Percentiles rank a stretch among this genome's conserved stretches.
These are phyloP conservation scores for Argentina silus DNA, from an alignment of 2,797 vertebrate species.

Conservation along the genomic window DNA sequence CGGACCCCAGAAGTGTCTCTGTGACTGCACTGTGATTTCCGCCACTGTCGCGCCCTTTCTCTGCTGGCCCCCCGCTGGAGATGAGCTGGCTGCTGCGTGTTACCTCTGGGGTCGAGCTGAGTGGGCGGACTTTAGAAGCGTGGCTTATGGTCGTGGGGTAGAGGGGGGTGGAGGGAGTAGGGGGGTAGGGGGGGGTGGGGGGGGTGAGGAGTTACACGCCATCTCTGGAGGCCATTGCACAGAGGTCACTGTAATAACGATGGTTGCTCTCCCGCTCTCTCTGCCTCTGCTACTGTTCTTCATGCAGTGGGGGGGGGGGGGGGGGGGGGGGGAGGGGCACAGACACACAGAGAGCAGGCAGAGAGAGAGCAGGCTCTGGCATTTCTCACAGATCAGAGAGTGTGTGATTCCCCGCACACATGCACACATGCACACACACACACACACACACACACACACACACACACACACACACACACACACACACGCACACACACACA, in stretches of 20 bases:
- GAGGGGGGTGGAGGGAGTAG: constrained; percentile 12
- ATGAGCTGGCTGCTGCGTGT: constrained; percentile 22
- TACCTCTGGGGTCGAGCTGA: constrained; percentile 24
- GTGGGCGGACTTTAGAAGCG: constrained; percentile 22
- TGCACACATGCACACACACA: neutral
- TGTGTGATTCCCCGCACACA: constrained; percentile 24
- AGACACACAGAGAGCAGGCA: constrained; percentile 4
- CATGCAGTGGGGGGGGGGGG: too few relatives aligned
- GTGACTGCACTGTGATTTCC: constrained; percentile 8
- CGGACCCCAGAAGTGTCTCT: constrained; percentile 7
- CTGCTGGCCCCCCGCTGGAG: constrained; percentile 12
- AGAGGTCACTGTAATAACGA: constrained; percentile 32
- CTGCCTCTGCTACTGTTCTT: neutral
- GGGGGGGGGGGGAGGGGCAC: too few relatives aligned
- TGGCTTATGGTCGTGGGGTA: constrained; percentile 11
- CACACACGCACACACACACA: neutral
- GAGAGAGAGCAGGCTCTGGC: constrained; percentile 30
- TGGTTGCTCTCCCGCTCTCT: constrained; percentile 24
- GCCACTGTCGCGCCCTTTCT: neutral
- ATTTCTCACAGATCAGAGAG: constrained; percentile 40
- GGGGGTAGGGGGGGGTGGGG: neutral
- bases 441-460: neutral
- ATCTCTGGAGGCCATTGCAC: constrained; percentile 19
- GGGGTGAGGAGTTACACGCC: constrained; percentile 20
- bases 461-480: constrained; percentile 7